Conservation (phyloP, 2,888 invertebrate genomes). For the Chrysolina haemoptera region DNA sequence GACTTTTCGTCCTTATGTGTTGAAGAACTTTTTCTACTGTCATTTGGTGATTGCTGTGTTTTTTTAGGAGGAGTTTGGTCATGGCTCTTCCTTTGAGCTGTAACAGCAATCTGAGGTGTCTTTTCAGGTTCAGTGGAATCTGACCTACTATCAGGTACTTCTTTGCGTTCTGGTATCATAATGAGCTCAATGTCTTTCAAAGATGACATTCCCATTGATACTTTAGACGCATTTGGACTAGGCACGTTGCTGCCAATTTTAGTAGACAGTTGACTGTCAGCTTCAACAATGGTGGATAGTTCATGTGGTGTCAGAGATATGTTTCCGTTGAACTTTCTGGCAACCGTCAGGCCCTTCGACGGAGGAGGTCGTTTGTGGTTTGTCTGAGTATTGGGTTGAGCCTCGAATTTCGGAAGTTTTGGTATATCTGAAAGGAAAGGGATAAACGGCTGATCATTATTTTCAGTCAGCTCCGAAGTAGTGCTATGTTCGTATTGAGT, state of each 20-base stretch:
- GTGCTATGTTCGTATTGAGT: constrained; percentile 18
- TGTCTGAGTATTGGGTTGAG: constrained; percentile 34
- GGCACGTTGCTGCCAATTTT: constrained; percentile 47
- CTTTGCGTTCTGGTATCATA: constrained; percentile 13
- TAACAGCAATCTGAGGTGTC: background rate
- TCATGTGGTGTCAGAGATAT: constrained; percentile 65
- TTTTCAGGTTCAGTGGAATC: background rate
- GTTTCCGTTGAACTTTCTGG: constrained; percentile 60
- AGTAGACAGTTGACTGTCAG: constrained; percentile 64
- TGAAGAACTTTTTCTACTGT: background rate
- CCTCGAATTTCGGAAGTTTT: constrained; percentile 64
- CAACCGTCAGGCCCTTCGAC: constrained; percentile 61
- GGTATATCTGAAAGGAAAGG: constrained; percentile 67
- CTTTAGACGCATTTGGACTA: constrained; percentile 50
- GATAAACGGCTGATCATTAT: constrained; percentile 54
- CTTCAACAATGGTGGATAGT: constrained; percentile 67
- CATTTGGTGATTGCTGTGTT: background rate
- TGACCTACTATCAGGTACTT: background rate
- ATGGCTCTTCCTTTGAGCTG: background rate
- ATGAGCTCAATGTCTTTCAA: constrained; percentile 27
- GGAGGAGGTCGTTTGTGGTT: constrained; percentile 64
- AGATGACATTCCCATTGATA: background rate
- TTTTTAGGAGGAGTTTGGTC: background rate
- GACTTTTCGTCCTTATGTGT: background rate
- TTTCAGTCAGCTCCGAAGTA: constrained; percentile 23